Evolutionary conservation across 2,113 vertebrate genomes (phyloP), one percentile per base, ranked within the genome.

Genomic region (Puntigrus tetrazona): DNA sequence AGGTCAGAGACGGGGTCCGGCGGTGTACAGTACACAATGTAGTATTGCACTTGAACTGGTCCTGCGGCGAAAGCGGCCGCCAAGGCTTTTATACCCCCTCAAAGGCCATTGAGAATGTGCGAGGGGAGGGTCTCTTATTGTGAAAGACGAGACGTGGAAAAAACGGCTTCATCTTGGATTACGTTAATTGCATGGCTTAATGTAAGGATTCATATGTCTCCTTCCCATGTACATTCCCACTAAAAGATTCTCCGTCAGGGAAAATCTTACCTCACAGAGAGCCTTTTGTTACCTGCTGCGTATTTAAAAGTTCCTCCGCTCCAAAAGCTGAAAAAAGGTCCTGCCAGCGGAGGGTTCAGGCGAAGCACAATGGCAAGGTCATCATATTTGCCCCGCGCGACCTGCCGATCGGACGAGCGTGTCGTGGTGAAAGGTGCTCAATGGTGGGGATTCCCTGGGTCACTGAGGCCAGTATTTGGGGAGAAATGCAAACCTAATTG

Each of bases 141-240:
- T 87, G 84, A 85, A 89, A 85, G 78, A 89, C 67, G 76, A 76
- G 50, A 73, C 6, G 9, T 38, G 52, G 63, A 36, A 85, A 87
- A 88, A 87, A 76, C 7, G 25, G 70, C 79, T 38, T 41, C 84
- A 78, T 90, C 87, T 90, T 87, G 69, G 75, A 84, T 91, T 90
- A 86, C 90, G 79, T 88, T 88, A 90, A 86, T 89, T 88, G 89
- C 76, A 50, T 84, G 70, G 78, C 86, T 89, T 89, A 89, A 90
- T 90, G 86, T 91, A 91, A 88, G 86, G 88, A 90, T 90, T 88
- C 73, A 34, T 87, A 82, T 86, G 65, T 91, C 83, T 72, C 76
- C 84, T 84, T 57, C 83, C 85, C 74, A 86, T 65, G 78, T 84
- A 82, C 72, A 77, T 87, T 81, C 82, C 83, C 61, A 31, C 77